phyloP scores from a whole-genome alignment of 1,140 invertebrate species.

The Ridgeia piscesae region DNA sequence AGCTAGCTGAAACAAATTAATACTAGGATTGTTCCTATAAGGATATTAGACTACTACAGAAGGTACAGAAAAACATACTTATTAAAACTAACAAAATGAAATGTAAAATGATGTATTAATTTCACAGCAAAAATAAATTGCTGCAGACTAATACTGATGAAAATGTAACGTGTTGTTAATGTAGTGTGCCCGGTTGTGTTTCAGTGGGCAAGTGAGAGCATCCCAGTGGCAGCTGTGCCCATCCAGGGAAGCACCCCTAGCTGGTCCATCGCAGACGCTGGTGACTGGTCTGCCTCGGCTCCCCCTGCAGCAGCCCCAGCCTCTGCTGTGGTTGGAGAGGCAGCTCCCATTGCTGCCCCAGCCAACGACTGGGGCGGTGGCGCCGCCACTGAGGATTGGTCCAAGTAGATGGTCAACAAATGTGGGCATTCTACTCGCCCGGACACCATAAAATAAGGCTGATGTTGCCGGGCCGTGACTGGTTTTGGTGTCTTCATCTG shows the following conservation, averaged over 20 bases:
- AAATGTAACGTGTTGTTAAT: not conserved
- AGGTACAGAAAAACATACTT: no score
- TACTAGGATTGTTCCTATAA: not conserved
- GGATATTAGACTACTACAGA: no score
- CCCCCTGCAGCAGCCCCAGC: slow-evolving; percentile 37
- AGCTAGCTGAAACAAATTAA: no score
- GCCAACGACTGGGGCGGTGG: slow-evolving; percentile 49
- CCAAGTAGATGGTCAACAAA: not conserved
- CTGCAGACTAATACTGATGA: not conserved
- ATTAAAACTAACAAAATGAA: no score
- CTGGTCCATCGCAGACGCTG: slow-evolving; percentile 42
- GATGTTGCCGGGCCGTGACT: not conserved
- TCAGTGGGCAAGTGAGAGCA: slow-evolving; percentile 48
- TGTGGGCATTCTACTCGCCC: not conserved
- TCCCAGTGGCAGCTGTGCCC: slow-evolving; percentile 22
- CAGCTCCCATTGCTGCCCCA: not conserved
- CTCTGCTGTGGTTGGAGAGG: slow-evolving; percentile 33
- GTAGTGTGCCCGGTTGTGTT: not conserved
- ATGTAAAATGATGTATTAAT: no score
- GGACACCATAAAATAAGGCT: not conserved
- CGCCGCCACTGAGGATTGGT: slow-evolving; percentile 67
- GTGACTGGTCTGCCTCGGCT: slow-evolving; percentile 44
- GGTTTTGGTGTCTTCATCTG: not conserved
- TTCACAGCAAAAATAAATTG: not conserved
- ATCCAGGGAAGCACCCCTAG: slow-evolving; percentile 35